A percentile compares a stretch with the other conserved stretches of the same genome.
Evolutionary conservation across 1,140 invertebrate species (phyloP).

Genomic region (Papilio machaon): DNA sequence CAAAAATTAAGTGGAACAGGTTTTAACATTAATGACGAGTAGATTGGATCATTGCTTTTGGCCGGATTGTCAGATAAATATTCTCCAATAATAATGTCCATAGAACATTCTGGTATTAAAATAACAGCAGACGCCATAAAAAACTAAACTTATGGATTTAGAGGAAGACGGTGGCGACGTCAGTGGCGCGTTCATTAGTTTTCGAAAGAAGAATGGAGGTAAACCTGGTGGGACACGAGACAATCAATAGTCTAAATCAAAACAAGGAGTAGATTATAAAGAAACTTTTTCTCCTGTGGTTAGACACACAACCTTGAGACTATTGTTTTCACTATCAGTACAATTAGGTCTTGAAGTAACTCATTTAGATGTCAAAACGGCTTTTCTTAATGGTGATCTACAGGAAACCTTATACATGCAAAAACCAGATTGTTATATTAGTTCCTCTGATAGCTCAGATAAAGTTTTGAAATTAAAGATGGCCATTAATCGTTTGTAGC

Average conservation of each 20-base stretch:
- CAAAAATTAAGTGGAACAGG: too few species aligned
- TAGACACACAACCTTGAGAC: slow-evolving; percentile 58
- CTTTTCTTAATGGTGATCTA: slow-evolving; percentile 69
- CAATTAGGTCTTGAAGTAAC: slow-evolving; percentile 50
- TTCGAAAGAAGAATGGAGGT: too few species aligned
- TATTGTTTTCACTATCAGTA: slow-evolving; percentile 64
- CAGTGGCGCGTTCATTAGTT: too few species aligned
- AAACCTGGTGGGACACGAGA: too few species aligned
- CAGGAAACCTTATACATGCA: slow-evolving; percentile 68
- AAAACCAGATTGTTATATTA: slow-evolving; percentile 39
- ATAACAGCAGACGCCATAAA: neutral
- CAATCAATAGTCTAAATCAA: too few species aligned
- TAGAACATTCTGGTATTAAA: neutral
- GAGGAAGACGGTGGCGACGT: neutral
- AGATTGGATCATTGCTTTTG: neutral
- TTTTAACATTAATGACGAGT: neutral
- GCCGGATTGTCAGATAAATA: neutral
- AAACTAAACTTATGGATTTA: neutral
- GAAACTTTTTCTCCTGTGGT: slow-evolving; percentile 61
- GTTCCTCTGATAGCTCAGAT: neutral
- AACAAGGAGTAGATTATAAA: slow-evolving; percentile 41
- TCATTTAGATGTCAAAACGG: slow-evolving; percentile 56
- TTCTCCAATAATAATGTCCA: neutral
- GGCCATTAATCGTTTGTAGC: slow-evolving; percentile 48
- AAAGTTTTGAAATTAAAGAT: slow-evolving; percentile 44